Base-by-base conservation (phyloP, 2,113 vertebrate genomes). In the Holacanthus passer region DNA sequence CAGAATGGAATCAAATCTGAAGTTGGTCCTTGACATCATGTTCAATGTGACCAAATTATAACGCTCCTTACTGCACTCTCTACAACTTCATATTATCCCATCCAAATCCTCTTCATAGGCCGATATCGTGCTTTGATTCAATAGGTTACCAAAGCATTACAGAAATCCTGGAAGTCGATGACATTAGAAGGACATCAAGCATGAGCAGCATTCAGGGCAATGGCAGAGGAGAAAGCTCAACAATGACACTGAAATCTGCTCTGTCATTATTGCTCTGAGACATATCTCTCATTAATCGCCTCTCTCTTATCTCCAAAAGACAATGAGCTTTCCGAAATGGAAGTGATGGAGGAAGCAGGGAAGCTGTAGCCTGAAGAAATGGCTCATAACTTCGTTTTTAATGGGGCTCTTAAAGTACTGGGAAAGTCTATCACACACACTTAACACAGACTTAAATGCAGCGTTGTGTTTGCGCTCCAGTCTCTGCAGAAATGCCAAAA, bases 231-330 rank as follows among this genome's bases (percentile, higher is more conserved):
- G 48, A 68, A n/a, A 81, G 62, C 63, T 77, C 29, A 58, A 35
- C 52, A 37, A 70, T 45, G 74, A 84, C 32, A 64, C 62, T 35
- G 37, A 73, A 72, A 19, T 62, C 73, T 82, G 68, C 43, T 56
- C 65, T 73, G 69, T 53, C 66, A 53, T 84, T 89, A 82, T 82
- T 63, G 43, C 83, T 81, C 13, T 2, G 71, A 47, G 73, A 74
- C 63, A 78, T 79, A 81, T 88, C 81, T 76, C 81, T 88, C 78
- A 91, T 89, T 90, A 84, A 84, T 82, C 78, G 41, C 31, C 48
- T 75, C 62, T 70, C 71, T 77, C 50, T 89, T 90, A 85, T 91
- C 84, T 88, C 81, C 53, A 75, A 78, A 88, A 70, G 24, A 84
- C 74, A 73, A 52, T 39, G 27, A 53, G 74, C 41, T 81, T 67